phyloP scores from a whole-genome alignment of 2,113 vertebrate species.

The Eudyptes chrysolophus region DNA sequence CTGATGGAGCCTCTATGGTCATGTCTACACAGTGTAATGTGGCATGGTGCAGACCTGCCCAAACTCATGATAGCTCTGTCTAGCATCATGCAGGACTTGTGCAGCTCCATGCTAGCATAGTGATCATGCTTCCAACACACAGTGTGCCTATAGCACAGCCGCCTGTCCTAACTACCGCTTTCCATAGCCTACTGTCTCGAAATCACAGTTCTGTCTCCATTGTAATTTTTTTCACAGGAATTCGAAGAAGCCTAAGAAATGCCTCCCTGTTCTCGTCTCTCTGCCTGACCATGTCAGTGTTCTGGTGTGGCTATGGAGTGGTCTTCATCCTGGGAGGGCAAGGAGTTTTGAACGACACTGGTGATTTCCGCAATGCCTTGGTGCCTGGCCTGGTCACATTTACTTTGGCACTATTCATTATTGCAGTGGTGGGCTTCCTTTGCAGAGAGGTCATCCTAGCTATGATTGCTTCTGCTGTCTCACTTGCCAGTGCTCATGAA shows the following conservation, averaged over 20 bases:
- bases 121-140: background rate
- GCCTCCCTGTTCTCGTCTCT: constrained; percentile 72
- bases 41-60: background rate
- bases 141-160: background rate
- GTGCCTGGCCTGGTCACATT: constrained; percentile 82
- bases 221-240: constrained; percentile 59
- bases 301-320: constrained; percentile 83
- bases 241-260: constrained; percentile 69
- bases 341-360: constrained; percentile 8
- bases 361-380: constrained; percentile 62
- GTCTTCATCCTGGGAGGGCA: constrained; percentile 79
- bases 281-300: constrained; percentile 80
- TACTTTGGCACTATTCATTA: constrained; percentile 76
- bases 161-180: fast-evolving
- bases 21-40: too few species aligned
- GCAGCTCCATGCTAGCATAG: background rate
- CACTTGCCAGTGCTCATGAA: constrained; percentile 83
- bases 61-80: background rate
- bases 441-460: constrained; percentile 68
- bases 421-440: constrained; percentile 71
- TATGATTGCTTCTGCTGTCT: constrained; percentile 70
- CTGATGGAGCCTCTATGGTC: background rate
- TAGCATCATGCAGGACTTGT: background rate
- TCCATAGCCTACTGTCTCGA: fast-evolving
- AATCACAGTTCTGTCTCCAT: background rate